Evolutionary conservation across 2,888 invertebrate genomes (phyloP).

Genomic region (Octonoba sinensis): DNA sequence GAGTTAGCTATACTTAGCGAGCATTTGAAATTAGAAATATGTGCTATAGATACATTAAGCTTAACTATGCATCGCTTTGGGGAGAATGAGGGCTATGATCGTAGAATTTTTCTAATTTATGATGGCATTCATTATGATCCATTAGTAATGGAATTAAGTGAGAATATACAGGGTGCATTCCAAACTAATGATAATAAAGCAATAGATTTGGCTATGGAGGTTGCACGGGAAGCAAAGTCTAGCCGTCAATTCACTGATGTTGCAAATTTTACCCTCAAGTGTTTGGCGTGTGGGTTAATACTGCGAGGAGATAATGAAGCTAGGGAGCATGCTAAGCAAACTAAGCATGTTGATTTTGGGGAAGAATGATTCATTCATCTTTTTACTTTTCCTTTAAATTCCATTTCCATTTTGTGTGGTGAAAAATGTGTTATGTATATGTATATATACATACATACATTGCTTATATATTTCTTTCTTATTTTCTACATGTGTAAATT

Average conservation of each 20-base stretch:
- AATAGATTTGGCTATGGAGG: slow-evolving; percentile 83
- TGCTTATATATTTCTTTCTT: not conserved
- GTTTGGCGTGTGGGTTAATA: slow-evolving; percentile 82
- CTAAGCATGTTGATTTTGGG: slow-evolving; percentile 78
- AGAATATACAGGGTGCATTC: slow-evolving; percentile 83
- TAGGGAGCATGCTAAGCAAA: slow-evolving; percentile 85
- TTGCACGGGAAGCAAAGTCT: slow-evolving; percentile 89
- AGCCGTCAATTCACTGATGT: slow-evolving; percentile 92
- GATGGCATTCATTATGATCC: slow-evolving; percentile 98
- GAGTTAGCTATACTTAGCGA: slow-evolving; percentile 88
- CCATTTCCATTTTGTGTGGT: not conserved
- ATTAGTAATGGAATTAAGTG: slow-evolving; percentile 84
- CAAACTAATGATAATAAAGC: slow-evolving; percentile 81
- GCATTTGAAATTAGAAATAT: slow-evolving; percentile 91
- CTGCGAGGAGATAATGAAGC: slow-evolving; percentile 86
- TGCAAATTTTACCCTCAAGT: slow-evolving; percentile 86
- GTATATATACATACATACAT: not conserved
- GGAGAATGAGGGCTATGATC: slow-evolving; percentile 87
- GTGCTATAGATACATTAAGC: slow-evolving; percentile 91
- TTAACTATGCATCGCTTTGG: slow-evolving; percentile 91
- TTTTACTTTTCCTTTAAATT: not conserved
- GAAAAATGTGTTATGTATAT: not conserved
- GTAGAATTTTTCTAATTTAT: slow-evolving; percentile 88
- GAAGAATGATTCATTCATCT: slow-evolving; percentile 68
- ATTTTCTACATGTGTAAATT: not conserved